A percentile compares a stretch with the other conserved stretches of the same genome.
phyloP scores from a whole-genome alignment of 2,888 invertebrate genomes.

The Ctena decussata region DNA sequence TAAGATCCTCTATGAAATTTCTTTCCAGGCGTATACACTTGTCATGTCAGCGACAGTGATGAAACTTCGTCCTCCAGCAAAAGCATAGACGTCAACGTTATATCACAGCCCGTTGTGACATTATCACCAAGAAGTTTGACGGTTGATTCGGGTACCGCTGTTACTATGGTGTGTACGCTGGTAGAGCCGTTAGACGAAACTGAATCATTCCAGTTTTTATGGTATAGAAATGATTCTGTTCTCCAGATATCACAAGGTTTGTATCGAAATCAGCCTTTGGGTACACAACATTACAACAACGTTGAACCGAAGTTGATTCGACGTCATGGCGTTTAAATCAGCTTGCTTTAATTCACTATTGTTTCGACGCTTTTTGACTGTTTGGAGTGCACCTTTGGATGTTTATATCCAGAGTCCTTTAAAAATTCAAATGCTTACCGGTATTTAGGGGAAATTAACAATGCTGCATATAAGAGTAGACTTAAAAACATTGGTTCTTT shows the following conservation, averaged over 20 bases:
- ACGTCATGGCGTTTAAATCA: too few relatives aligned
- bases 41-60: conserved; percentile 15
- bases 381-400: too few relatives aligned
- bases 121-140: conserved; percentile 47
- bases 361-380: too few relatives aligned
- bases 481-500: too few relatives aligned
- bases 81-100: conserved; percentile 20
- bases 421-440: too few relatives aligned
- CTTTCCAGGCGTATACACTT: conserved; percentile 39
- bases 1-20: too few relatives aligned
- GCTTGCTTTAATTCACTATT: too few relatives aligned
- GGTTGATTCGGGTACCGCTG: conserved; percentile 27
- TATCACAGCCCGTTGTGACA: conserved; percentile 45
- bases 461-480: too few relatives aligned
- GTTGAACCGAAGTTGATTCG: too few relatives aligned
- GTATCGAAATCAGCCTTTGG: neutral
- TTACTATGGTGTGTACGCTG: conserved; percentile 42
- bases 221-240: conserved; percentile 39
- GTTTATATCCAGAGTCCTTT: too few relatives aligned
- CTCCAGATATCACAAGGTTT: neutral
- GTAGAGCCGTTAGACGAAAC: neutral
- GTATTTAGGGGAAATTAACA: too few relatives aligned
- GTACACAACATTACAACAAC: neutral
- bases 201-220: conserved; percentile 22
- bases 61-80: neutral